phyloP scores from a whole-genome alignment of 1,140 invertebrate genomes.

The Papilio aristodemus region DNA sequence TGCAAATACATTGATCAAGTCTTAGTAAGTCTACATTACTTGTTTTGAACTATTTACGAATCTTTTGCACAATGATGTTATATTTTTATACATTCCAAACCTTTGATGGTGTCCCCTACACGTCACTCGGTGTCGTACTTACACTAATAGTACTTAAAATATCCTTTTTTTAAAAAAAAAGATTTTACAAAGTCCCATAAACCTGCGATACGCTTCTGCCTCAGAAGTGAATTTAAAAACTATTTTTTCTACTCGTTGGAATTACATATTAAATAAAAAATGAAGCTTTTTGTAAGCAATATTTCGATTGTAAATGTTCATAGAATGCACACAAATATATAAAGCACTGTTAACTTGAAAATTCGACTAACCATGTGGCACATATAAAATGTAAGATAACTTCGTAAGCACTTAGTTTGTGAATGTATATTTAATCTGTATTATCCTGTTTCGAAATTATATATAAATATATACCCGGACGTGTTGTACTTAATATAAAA shows the following conservation, averaged over 20 bases:
- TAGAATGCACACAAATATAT: conserved; percentile 28
- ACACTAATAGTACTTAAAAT: conserved; percentile 29
- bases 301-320: conserved; percentile 29
- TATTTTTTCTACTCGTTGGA: conserved; percentile 32
- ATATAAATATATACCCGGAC: no score
- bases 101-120: background rate
- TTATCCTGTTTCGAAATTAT: conserved; percentile 51
- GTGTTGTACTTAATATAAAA: conserved; percentile 51
- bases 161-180: background rate
- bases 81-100: conserved; percentile 32
- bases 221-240: conserved; percentile 11
- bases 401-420: conserved; percentile 37
- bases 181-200: background rate
- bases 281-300: conserved; percentile 22
- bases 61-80: conserved; percentile 21
- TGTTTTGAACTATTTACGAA: background rate
- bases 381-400: conserved; percentile 23
- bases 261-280: conserved; percentile 8
- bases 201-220: background rate
- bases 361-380: conserved; percentile 8
- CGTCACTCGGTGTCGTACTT: conserved; percentile 1
- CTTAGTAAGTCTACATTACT: background rate
- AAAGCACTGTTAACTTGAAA: conserved; percentile 27
- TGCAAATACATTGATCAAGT: background rate
- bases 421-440: conserved; percentile 36